A percentile compares a stretch with the other conserved stretches of the same genome.
Conservation (phyloP, 2,113 vertebrate genomes). For the Plecotus auritus region DNA sequence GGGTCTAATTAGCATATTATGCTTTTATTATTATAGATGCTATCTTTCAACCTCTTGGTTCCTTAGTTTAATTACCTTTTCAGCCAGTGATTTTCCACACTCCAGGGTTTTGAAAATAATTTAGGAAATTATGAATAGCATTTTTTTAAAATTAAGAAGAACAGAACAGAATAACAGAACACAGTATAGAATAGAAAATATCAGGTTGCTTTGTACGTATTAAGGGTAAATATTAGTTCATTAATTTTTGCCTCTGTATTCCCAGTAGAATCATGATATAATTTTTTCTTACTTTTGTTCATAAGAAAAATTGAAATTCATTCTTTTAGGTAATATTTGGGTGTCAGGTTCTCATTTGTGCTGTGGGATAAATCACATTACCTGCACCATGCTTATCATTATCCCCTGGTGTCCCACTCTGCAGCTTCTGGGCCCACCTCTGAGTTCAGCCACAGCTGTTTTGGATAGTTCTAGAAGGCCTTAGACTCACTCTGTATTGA, state of each 20-base stretch:
- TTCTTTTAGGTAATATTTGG: background rate
- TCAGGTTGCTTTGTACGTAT: background rate
- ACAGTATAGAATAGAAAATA: background rate
- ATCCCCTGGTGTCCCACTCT: background rate
- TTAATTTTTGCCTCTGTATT: background rate
- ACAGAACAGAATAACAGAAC: background rate
- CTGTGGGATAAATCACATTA: background rate
- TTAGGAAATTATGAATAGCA: slow-evolving; percentile 13
- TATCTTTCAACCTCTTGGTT: slow-evolving; percentile 1
- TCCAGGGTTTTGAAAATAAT: slow-evolving; percentile 42
- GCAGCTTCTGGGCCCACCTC: background rate
- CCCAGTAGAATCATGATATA: background rate
- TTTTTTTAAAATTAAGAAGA: slow-evolving; percentile 43
- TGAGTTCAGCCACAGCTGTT: background rate
- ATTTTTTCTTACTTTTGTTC: background rate
- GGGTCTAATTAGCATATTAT: too few relatives aligned
- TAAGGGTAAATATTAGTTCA: background rate
- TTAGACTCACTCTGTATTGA: background rate
- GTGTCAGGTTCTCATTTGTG: background rate
- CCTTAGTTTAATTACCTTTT: slow-evolving; percentile 42
- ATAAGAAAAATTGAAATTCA: background rate
- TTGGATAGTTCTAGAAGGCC: background rate
- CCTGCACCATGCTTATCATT: background rate
- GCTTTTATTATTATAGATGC: background rate
- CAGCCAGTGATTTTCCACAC: slow-evolving; percentile 31